A percentile compares a stretch with the other conserved stretches of the same genome.
phyloP scores from a whole-genome alignment of 2,113 vertebrate species.

The Arvicanthis niloticus region DNA sequence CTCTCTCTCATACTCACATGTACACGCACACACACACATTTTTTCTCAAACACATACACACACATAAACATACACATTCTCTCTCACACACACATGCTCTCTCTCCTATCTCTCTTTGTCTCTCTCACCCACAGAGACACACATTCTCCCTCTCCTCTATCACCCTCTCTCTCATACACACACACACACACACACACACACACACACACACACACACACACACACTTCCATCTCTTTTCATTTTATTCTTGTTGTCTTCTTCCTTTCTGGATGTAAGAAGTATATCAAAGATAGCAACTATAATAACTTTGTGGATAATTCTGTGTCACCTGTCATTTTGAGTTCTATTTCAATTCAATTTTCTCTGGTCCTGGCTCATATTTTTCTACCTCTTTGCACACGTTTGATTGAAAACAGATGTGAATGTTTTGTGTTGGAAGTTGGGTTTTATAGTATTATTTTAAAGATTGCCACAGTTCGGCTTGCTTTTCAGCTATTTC shows the following conservation, averaged over 20 bases:
- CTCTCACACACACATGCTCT: too few relatives aligned
- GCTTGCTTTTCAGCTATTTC: not conserved
- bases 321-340: not conserved
- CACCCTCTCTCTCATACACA: not conserved
- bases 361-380: not conserved
- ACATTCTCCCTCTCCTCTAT: not conserved
- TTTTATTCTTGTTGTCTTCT: not conserved
- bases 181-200: not conserved
- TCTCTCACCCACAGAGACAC: not conserved
- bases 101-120: too few relatives aligned
- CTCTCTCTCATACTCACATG: not conserved
- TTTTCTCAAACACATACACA: not conserved
- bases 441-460: not conserved
- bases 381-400: slow-evolving; percentile 34
- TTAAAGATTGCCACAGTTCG: not conserved
- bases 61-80: too few relatives aligned
- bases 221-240: not conserved
- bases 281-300: not conserved
- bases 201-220: not conserved
- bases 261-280: not conserved
- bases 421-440: not conserved
- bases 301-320: not conserved
- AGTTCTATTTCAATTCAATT: not conserved
- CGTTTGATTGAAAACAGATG: slow-evolving; percentile 36
- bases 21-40: not conserved